Percentiles rank a stretch among this genome's conserved stretches.
Evolutionary conservation across 2,888 invertebrate genomes (phyloP).

Genomic region (Dermolepida albohirtum): DNA sequence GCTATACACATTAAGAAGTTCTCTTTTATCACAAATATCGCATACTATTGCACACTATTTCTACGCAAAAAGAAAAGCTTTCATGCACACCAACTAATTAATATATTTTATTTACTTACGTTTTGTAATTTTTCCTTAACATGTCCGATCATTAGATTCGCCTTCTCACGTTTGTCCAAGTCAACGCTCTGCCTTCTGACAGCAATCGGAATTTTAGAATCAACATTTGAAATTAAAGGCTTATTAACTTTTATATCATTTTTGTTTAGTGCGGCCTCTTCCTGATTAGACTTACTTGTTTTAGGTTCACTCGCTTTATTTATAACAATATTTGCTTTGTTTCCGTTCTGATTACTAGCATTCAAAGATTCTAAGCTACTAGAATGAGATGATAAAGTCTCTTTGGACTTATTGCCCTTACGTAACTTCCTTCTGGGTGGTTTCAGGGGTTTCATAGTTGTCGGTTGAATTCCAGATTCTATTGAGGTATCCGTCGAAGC

Average conservation of each 20-base stretch:
- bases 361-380: too few species aligned
- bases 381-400: not conserved
- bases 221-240: not conserved
- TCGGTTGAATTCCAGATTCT: not conserved
- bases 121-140: slow-evolving; percentile 21
- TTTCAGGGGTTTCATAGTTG: not conserved
- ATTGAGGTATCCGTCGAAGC: not conserved
- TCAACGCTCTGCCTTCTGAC: not conserved
- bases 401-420: not conserved
- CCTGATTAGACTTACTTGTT: too few species aligned
- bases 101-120: slow-evolving; percentile 21
- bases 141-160: not conserved
- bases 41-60: too few species aligned
- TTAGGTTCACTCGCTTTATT: too few species aligned
- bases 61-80: too few species aligned
- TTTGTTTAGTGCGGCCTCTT: not conserved
- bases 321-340: too few species aligned
- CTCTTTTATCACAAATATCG: too few species aligned
- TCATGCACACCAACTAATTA: too few species aligned
- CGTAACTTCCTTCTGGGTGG: slow-evolving; percentile 5
- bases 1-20: too few species aligned
- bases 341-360: too few species aligned
- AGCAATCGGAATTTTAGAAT: not conserved
- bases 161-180: slow-evolving; percentile 10
- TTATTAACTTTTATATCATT: not conserved